These are phyloP conservation scores for Cyclopterus lumpus DNA, from an alignment of 2,797 vertebrate genomes.

Conservation along the genomic window DNA sequence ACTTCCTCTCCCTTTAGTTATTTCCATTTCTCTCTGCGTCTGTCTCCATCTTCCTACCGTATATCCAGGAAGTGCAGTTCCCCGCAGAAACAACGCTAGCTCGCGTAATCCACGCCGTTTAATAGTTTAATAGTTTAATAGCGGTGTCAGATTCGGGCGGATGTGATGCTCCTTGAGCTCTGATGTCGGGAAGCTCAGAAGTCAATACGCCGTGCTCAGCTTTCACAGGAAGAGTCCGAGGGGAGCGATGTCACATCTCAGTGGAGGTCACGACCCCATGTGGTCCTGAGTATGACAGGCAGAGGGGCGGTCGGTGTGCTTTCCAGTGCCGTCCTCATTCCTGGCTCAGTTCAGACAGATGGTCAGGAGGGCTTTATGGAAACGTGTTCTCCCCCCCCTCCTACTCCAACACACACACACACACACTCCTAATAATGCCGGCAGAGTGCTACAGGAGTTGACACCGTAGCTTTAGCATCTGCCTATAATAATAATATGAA, in stretches of 20 bases:
- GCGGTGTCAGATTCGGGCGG: conserved; percentile 26
- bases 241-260: background rate
- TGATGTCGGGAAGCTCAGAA: conserved; percentile 14
- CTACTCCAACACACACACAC: conserved; percentile 5
- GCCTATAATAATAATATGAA: conserved; percentile 26
- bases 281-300: no score
- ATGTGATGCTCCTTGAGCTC: conserved; percentile 30
- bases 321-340: conserved; percentile 55
- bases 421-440: conserved; percentile 35
- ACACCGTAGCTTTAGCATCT: conserved; percentile 51
- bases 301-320: no score
- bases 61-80: conserved; percentile 26
- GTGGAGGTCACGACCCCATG: background rate
- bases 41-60: background rate
- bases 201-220: conserved; percentile 20
- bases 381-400: conserved; percentile 15
- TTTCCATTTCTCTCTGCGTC: background rate
- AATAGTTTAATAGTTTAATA: conserved; percentile 20
- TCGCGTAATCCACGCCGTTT: conserved; percentile 20
- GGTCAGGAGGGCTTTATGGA: conserved; percentile 68
- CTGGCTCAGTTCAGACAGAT: conserved; percentile 77
- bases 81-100: conserved; percentile 27
- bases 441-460: conserved; percentile 24
- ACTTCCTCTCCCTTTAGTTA: no score
- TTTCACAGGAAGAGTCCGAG: conserved; percentile 17